Evolutionary conservation across 2,888 invertebrate genomes (phyloP).

Genomic region (Pecten maximus): DNA sequence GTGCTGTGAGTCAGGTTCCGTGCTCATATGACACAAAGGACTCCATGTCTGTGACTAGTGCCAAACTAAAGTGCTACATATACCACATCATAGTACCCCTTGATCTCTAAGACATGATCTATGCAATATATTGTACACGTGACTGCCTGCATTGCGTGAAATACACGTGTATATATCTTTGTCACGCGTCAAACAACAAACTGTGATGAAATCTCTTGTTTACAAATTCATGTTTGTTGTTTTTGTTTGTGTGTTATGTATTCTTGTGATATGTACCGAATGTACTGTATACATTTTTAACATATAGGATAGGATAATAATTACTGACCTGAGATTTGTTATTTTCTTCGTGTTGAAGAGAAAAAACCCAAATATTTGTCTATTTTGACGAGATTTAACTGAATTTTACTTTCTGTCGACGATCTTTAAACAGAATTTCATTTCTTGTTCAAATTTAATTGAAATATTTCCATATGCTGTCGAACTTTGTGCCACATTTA

Average conservation of each 20-base stretch:
- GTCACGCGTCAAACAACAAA: neutral
- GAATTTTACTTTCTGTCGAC: no score
- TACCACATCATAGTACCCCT: neutral
- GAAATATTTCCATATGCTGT: no score
- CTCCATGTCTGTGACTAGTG: neutral
- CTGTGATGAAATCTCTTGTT: neutral
- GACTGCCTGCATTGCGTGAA: neutral
- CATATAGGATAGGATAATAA: no score
- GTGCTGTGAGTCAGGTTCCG: neutral
- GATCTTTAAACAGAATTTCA: no score
- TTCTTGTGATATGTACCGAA: neutral
- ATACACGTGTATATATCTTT: neutral
- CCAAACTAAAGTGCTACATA: neutral
- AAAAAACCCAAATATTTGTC: no score
- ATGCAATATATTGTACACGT: constrained; percentile 22
- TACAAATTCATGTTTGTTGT: neutral
- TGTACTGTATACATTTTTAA: neutral
- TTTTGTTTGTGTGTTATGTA: neutral
- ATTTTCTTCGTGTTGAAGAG: no score
- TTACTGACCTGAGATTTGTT: no score
- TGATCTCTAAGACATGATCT: neutral
- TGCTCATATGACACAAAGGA: neutral
- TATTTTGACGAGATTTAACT: no score
- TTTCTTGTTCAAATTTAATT: no score
- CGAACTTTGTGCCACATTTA: no score